Evolutionary conservation across 2,888 invertebrate genomes (phyloP), one percentile per base, ranked within the genome.

Genomic region (Drosophila kanekoi): DNA sequence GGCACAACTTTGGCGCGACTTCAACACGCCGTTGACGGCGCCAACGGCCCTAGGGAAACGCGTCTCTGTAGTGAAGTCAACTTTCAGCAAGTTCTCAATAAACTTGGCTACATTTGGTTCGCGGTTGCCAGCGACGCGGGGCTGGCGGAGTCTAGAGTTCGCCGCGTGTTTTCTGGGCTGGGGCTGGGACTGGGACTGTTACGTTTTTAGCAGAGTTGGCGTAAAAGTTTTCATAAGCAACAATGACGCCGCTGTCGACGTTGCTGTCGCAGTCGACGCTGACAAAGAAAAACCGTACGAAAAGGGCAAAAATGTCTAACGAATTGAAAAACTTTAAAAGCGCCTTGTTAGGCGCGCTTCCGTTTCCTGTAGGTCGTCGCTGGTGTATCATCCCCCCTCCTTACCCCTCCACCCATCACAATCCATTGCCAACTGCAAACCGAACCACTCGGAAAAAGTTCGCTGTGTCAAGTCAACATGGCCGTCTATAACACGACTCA

Each of bases 251-350:
- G 69, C 13, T 16, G 18, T 4, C 33, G 54, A 13, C 54, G 35
- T 4, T 47, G 69, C 13, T 16, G 18, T 4, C 54, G 40, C 23
- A 23, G 23, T 23, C 23, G 23, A 23, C 23, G 23, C 75, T 75
- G 77, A 76, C 74, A 69, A 72, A n/a, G n/a, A n/a, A n/a, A n/a
- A n/a, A n/a, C 13, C 62, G 18, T 51, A 47, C 74, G 43, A 33
- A 43, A 62, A 71, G 51, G 67, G 56, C 58, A 60, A 77, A 77
- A 74, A 85, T 79, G 77, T 72, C 78, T 70, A 85, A 81, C 77
- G 74, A 82, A 85, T 81, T 83, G 83, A 87, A 74, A 81, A 86
- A 86, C 81, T 86, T 88, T 83, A 86, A 86, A 88, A 83, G 77
- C 79, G 78, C 72, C 85, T 86, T 86, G 88, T 86, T 86, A 86